Evolutionary conservation across 2,113 vertebrate genomes (phyloP), one percentile per base, ranked within the genome.

Genomic region (Gadus macrocephalus): DNA sequence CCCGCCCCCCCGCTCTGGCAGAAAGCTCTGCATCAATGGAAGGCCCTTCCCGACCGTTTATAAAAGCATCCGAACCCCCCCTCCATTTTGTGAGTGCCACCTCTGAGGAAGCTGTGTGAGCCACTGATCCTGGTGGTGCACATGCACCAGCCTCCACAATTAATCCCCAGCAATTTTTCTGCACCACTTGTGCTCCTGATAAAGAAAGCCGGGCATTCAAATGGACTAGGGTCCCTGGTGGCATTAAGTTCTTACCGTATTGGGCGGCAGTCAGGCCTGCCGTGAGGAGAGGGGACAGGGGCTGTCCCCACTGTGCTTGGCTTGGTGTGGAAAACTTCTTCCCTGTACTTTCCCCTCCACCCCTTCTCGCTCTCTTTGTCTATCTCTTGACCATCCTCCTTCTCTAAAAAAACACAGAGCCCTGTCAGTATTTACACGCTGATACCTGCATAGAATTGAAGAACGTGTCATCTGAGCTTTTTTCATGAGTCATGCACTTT

Each of bases 91-190:
- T 71, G 74, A 75, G 75, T 78, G 71, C 78, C 76, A 77, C 85
- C 81, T 83, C 76, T 60, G 56, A 88, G 80, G 76, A 86, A 86
- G 82, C 85, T 81, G 81, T 79, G 83, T 49, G 42, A 49, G 82
- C 82, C 86, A 77, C 87, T 90, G 87, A 90, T 88, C 87, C 84
- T 69, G 76, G 85, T 84, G 86, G 81, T 87, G 86, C 83, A 83
- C 83, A 82, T 87, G 86, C 78, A 70, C 81, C 72, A 78, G 76
- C 85, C 85, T 71, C 82, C 80, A 81, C 86, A 89, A 90, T 91
- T 90, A 91, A 91, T 91, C 90, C 89, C 53, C 71, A 79, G 82
- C 89, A 86, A 85, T 91, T 91, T 91, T 85, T 87, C 86, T 88
- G 89, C 89, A 88, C 87, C 85, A 86, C 84, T 90, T 89, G 85